Percentiles rank a stretch among this genome's conserved stretches.
Evolutionary conservation across 1,140 invertebrate species (phyloP).

Genomic region (Coelopa frigida): DNA sequence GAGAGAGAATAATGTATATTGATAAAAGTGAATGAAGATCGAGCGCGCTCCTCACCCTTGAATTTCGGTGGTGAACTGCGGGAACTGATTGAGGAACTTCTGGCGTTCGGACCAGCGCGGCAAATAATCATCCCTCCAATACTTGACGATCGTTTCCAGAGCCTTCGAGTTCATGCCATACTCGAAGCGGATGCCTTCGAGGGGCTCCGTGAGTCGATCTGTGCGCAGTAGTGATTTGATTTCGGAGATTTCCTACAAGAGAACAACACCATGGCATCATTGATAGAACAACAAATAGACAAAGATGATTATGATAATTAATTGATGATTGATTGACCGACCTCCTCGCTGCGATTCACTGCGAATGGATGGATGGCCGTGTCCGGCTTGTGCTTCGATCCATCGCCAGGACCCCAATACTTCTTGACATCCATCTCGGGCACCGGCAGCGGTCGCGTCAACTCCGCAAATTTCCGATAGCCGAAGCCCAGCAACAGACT

Average conservation of each 20-base stretch:
- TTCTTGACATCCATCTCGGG: constrained; percentile 32
- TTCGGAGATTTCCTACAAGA: no score
- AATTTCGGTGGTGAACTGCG: constrained; percentile 66
- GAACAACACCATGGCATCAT: no score
- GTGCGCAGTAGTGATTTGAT: no score
- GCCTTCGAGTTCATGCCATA: constrained; percentile 71
- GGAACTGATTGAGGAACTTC: constrained; percentile 58
- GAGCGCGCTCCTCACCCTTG: constrained; percentile 46
- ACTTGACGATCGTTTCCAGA: constrained; percentile 57
- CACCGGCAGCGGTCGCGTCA: constrained; percentile 31
- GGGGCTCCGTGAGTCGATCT: constrained; percentile 51
- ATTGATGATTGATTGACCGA: background rate
- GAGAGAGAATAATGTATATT: background rate
- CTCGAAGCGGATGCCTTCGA: constrained; percentile 62
- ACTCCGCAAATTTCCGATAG: constrained; percentile 27
- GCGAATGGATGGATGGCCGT: constrained; percentile 26
- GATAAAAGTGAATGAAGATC: background rate
- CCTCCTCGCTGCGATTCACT: constrained; percentile 21
- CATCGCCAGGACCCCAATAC: constrained; percentile 38
- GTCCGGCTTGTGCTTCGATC: constrained; percentile 26
- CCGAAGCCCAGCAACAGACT: constrained; percentile 29
- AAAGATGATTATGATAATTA: no score
- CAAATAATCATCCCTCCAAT: constrained; percentile 68
- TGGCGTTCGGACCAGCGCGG: constrained; percentile 58
- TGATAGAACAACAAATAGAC: no score